Evolutionary conservation across 2,113 vertebrate species (phyloP), one percentile per base, ranked within the genome.

Genomic region (Meriones unguiculatus): DNA sequence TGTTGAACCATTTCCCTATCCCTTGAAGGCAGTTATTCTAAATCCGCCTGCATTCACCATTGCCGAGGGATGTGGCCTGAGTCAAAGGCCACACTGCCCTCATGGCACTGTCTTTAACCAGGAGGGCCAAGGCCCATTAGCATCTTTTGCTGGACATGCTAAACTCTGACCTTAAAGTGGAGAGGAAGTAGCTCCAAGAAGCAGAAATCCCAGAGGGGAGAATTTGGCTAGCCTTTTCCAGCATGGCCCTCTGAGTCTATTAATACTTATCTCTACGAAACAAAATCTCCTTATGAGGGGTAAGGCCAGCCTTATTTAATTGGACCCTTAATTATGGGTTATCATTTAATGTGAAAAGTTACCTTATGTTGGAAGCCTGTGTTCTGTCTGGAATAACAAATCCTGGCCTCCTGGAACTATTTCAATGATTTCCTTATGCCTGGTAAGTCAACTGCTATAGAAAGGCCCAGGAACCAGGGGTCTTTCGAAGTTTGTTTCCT

Each of bases 251-350:
- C 54, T 12, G 77, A 88, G 65, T 46, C 18, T 90, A 76, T 67
- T 76, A 77, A 91, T 90, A 52, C 96, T 72, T 82, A 78, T 90
- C 72, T 96, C 35, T 67, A 18, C 72, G 30, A 75, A 89, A 93
- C 78, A 90, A 96, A 96, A 82, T 28, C 38, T 96, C 62, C 38
- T 96, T 70, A 89, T 78, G 96, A 87, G 64, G 89, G 62, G 84
- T 14, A 85, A 95, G 78, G 62, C 91, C 75, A 85, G 77, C 52
- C 81, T 89, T 90, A 92, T 86, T 94, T 96, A 97, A 93, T 80
- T 81, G 70, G 95, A 95, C 94, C 96, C 95, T 95, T 94, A 91
- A 95, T 97, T 96, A 90, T 64, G 38, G 78, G 76, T 78, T 87
- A 89, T 78, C 80, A 85, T 87, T 96, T 93, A 97, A 96, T 80